Evolutionary conservation across 2,888 invertebrate species (phyloP), one percentile per base, ranked within the genome.

Genomic region (Sturmia bella): DNA sequence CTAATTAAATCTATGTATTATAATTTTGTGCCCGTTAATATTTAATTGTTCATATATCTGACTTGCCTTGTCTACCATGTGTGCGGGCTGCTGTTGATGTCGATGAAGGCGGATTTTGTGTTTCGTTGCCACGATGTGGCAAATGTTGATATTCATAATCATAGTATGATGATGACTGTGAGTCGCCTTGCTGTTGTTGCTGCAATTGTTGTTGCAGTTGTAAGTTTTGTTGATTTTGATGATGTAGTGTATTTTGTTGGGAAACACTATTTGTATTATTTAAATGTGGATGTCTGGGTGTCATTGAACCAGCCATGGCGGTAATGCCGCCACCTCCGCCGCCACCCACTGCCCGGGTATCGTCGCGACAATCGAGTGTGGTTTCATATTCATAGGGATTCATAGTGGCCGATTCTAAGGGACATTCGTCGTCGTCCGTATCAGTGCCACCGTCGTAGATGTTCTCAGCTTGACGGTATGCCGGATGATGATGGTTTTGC

Each of bases 381-480:
- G 91, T 90, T 86, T 91, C 91, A 87, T 91, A 91, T 87, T 91
- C 91, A 88, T 91, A 91, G 85, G 91, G 89, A 90, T 90, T 91
- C 91, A 91, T 91, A 83, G 86, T 89, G 86, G 86, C 87, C 85
- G 89, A 87, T 86, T 89, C 89, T 88, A 87, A 86, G 83, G 89
- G 89, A 89, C 90, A 90, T 90, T 90, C 90, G 90, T 89, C 88
- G 88, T 89, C 88, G 89, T 89, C 89, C 85, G 89, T 89, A 85
- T 89, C 89, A 86, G 89, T 89, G 89, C 89, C 89, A 88, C 89
- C 89, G 89, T 89, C 89, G 89, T 89, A 89, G 87, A 89, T 87
- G 86, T 88, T 89, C 87, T 89, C 89, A 87, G 89, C 88, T 85
- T 89, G 89, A 87, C 89, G 89, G 88, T 88, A 89, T 86, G 89